A percentile compares a stretch with the other conserved stretches of the same genome.
Conservation (phyloP, 1,140 invertebrate species). For the Drosophila ironensis region DNA sequence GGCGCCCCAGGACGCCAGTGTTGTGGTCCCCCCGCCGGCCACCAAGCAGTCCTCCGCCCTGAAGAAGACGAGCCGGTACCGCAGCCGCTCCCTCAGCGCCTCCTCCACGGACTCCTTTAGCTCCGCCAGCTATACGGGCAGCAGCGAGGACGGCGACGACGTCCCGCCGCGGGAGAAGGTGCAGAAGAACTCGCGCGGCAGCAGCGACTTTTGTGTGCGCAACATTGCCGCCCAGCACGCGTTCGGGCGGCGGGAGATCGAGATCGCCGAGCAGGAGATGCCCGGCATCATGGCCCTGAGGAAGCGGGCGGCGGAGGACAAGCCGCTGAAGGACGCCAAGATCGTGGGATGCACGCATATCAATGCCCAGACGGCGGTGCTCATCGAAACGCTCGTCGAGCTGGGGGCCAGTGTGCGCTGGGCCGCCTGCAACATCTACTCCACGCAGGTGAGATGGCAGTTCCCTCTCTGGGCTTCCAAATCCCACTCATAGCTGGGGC, state of each 20-base stretch:
- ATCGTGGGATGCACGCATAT: constrained; percentile 99
- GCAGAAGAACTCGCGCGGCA: constrained; percentile 90
- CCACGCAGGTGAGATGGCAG: constrained; percentile 88
- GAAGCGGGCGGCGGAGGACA: constrained; percentile 94
- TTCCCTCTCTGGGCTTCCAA: neutral
- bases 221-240: constrained; percentile 95
- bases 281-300: constrained; percentile 97
- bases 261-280: constrained; percentile 99
- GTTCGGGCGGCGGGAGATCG: constrained; percentile 97
- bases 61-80: constrained; percentile 92
- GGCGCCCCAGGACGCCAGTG: constrained; percentile 67
- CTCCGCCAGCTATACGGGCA: constrained; percentile 95
- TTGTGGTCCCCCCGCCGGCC: constrained; percentile 76
- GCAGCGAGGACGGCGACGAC: constrained; percentile 91
- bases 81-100: constrained; percentile 94
- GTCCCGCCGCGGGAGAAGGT: constrained; percentile 91
- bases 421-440: constrained; percentile 99
- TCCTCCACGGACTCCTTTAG: constrained; percentile 97
- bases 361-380: constrained; percentile 97
- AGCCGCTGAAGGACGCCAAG: constrained; percentile 96
- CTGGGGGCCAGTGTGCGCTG: constrained; percentile 96
- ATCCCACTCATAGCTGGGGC: too few species aligned
- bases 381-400: constrained; percentile 95
- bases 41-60: constrained; percentile 87
- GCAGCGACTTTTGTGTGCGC: constrained; percentile 93